Evolutionary conservation across 2,888 invertebrate species (phyloP).

Genomic region (Cephus rjabovi): DNA sequence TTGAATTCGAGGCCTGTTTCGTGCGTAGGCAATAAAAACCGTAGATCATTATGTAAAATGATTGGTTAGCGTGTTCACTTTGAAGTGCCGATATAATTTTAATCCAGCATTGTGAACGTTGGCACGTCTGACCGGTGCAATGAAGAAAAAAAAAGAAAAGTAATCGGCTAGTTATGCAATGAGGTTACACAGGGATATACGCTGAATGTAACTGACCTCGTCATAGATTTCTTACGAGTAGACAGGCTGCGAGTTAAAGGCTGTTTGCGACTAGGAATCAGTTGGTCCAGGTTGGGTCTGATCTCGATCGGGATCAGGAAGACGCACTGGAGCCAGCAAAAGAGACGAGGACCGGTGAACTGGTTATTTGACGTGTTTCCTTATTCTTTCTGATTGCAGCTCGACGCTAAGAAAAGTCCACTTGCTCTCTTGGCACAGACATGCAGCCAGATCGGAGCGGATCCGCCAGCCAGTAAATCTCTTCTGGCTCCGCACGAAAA

Average conservation of each 20-base stretch:
- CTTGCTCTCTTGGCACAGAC: conserved; percentile 95
- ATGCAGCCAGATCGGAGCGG: conserved; percentile 96
- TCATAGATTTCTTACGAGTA: not conserved
- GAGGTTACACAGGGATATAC: not conserved
- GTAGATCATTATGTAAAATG: not conserved
- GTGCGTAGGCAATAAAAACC: not conserved
- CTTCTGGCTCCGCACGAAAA: conserved; percentile 81
- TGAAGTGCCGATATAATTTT: not conserved
- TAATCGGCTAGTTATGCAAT: not conserved
- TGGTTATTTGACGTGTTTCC: conserved; percentile 9
- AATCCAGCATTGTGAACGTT: not conserved
- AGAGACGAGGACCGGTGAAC: not conserved
- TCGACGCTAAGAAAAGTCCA: conserved; percentile 98
- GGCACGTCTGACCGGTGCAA: not conserved
- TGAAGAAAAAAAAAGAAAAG: not conserved
- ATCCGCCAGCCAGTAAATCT: conserved; percentile 81
- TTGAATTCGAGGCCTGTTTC: not conserved
- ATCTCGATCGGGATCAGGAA: conserved; percentile 12
- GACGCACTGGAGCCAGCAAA: not conserved
- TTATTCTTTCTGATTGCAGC: conserved; percentile 76
- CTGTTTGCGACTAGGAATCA: conserved; percentile 19
- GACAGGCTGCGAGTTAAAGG: not conserved
- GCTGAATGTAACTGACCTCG: not conserved
- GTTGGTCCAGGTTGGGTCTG: conserved; percentile 17
- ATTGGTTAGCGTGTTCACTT: not conserved